Conservation (phyloP, 2,888 invertebrate genomes). For the Pristionchus entomophagus region DNA sequence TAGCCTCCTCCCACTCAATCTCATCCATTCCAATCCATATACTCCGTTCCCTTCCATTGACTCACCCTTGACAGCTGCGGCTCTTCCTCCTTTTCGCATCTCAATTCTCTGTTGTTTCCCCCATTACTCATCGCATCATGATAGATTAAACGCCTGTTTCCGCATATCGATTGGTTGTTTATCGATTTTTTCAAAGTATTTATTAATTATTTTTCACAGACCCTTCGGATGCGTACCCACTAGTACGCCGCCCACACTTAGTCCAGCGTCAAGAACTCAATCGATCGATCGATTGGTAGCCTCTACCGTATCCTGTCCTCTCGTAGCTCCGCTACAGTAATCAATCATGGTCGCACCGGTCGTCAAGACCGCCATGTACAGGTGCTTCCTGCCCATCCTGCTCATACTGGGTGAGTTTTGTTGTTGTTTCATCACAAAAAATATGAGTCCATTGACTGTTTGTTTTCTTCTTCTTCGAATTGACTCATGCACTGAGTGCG, state of each 20-base stretch:
- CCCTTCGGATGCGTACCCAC: slow-evolving; percentile 20
- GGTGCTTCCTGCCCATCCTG: slow-evolving; percentile 10
- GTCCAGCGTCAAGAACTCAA: not conserved
- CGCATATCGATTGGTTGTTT: not conserved
- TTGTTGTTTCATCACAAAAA: too few relatives aligned
- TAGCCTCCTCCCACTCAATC: not conserved
- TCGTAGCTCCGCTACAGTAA: slow-evolving; percentile 38
- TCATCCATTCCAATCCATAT: slow-evolving; percentile 27
- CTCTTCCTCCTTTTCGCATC: slow-evolving; percentile 16
- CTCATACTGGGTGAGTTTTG: slow-evolving; percentile 38
- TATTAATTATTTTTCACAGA: not conserved
- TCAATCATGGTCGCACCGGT: slow-evolving; percentile 44
- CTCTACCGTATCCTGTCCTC: not conserved
- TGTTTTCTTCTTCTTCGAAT: too few relatives aligned
- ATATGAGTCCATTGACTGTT: too few relatives aligned
- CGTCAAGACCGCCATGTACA: slow-evolving; percentile 45
- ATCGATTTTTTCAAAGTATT: too few relatives aligned
- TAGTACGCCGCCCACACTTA: slow-evolving; percentile 13
- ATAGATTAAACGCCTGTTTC: not conserved
- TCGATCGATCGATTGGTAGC: slow-evolving; percentile 23
- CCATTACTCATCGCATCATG: slow-evolving; percentile 29
- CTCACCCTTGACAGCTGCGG: not conserved
- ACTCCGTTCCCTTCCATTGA: slow-evolving; percentile 4
- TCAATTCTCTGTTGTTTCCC: slow-evolving; percentile 15
- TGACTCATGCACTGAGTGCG: too few relatives aligned